phyloP scores from a whole-genome alignment of 2,797 vertebrate genomes.

The Cheirogaleus major region DNA sequence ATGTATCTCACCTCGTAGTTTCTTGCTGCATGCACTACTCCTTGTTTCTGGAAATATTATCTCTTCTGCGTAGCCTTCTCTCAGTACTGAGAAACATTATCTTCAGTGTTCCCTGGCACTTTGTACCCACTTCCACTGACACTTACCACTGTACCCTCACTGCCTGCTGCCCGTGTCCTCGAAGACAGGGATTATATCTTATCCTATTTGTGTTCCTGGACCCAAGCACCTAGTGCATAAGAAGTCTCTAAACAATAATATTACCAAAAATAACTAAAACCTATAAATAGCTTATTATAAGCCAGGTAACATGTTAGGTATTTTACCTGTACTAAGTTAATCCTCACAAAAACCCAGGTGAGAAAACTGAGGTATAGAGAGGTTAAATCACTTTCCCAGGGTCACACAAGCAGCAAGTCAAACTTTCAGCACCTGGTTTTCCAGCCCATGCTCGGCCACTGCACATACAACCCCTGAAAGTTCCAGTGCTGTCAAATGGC shows the following conservation, averaged over 20 bases:
- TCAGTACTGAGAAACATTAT: not conserved
- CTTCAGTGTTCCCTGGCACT: not conserved
- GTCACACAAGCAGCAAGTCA: not conserved
- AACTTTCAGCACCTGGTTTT: not conserved
- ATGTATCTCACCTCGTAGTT: not conserved
- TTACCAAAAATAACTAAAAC: not conserved
- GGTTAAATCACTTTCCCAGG: not conserved
- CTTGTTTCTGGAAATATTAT: not conserved
- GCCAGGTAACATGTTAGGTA: not conserved
- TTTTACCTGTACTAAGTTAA: not conserved
- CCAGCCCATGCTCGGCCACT: not conserved
- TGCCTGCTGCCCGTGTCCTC: not conserved
- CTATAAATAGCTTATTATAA: not conserved
- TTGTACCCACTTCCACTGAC: not conserved
- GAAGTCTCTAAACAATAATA: not conserved
- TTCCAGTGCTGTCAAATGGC: not conserved
- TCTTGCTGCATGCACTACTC: not conserved
- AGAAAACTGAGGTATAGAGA: not conserved
- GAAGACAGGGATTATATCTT: not conserved
- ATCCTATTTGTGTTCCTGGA: not conserved
- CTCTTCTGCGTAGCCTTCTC: not conserved
- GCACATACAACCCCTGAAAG: rapidly evolving
- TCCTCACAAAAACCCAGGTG: not conserved
- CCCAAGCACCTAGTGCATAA: not conserved
- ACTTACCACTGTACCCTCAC: not conserved